phyloP scores from a whole-genome alignment of 2,113 vertebrate species.

The Tympanuchus pallidicinctus region DNA sequence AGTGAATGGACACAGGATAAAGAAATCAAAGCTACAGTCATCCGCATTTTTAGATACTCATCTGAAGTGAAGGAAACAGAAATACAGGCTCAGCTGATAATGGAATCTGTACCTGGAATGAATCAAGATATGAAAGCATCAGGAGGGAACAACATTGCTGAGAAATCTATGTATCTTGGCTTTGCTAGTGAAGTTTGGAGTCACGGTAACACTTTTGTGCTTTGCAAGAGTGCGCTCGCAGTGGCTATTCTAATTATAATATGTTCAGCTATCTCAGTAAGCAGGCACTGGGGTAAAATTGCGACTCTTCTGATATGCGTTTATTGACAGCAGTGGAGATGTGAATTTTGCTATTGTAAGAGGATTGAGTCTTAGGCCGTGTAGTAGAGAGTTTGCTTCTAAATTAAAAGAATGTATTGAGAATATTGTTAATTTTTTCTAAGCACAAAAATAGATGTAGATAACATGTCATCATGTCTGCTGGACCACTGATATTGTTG shows the following conservation, averaged over 20 bases:
- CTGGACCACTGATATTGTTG: neutral
- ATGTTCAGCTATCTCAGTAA: neutral
- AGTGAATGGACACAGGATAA: neutral
- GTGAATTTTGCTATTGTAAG: neutral
- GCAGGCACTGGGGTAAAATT: neutral
- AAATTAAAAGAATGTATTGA: neutral
- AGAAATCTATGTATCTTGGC: neutral
- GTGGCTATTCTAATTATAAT: neutral
- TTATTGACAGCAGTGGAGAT: neutral
- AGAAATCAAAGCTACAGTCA: neutral
- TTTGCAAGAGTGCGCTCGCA: neutral
- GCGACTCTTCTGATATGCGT: neutral
- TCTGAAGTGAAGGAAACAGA: neutral
- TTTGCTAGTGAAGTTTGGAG: neutral
- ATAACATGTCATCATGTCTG: rapidly evolving
- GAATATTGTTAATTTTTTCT: neutral
- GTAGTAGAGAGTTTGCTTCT: neutral
- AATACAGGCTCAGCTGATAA: neutral
- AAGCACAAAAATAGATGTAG: neutral
- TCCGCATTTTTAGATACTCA: neutral
- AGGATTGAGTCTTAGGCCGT: neutral
- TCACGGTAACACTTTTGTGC: neutral
- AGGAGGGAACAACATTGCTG: neutral
- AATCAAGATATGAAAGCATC: neutral
- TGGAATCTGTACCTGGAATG: neutral